A percentile compares a stretch with the other conserved stretches of the same genome.
Evolutionary conservation across 2,888 invertebrate genomes (phyloP).

Genomic region (Pseudococcus viburni): DNA sequence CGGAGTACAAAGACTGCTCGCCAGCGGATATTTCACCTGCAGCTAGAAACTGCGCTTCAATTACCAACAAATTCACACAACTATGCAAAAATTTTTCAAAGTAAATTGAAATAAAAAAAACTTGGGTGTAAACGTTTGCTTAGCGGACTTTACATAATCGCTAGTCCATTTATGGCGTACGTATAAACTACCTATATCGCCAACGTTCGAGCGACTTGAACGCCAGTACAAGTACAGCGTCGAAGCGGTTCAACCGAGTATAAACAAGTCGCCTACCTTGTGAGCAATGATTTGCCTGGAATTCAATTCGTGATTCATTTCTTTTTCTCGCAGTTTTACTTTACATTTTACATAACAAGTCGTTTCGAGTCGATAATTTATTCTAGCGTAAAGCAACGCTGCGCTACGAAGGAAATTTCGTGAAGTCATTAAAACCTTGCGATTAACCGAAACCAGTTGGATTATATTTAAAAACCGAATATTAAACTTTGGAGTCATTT

Average conservation of each 20-base stretch:
- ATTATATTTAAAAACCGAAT: conserved; percentile 19
- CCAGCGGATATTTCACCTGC: conserved; percentile 5
- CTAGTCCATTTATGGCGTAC: conserved; percentile 10
- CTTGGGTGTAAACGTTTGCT: not conserved
- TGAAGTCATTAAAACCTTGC: conserved; percentile 54
- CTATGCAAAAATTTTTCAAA: not conserved
- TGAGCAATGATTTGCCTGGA: conserved; percentile 55
- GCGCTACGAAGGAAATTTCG: conserved; percentile 24
- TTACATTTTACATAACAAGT: conserved; percentile 54
- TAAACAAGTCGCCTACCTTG: conserved; percentile 49
- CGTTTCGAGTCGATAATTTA: conserved; percentile 53
- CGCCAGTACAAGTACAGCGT: not conserved
- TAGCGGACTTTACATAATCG: conserved; percentile 43
- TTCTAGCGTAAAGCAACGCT: not conserved
- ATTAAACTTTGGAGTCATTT: too few relatives aligned
- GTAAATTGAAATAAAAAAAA: not conserved
- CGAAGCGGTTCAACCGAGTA: conserved; percentile 5
- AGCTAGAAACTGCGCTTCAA: not conserved
- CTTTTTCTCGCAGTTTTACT: conserved; percentile 30
- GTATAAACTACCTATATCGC: not conserved
- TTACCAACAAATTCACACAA: not conserved
- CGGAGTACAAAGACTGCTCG: not conserved
- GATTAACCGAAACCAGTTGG: conserved; percentile 32
- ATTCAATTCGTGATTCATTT: conserved; percentile 54
- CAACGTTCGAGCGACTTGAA: conserved; percentile 48